A percentile compares a stretch with the other conserved stretches of the same genome.
Evolutionary conservation across 2,797 vertebrate genomes (phyloP).

Genomic region (Myripristis jacobus): DNA sequence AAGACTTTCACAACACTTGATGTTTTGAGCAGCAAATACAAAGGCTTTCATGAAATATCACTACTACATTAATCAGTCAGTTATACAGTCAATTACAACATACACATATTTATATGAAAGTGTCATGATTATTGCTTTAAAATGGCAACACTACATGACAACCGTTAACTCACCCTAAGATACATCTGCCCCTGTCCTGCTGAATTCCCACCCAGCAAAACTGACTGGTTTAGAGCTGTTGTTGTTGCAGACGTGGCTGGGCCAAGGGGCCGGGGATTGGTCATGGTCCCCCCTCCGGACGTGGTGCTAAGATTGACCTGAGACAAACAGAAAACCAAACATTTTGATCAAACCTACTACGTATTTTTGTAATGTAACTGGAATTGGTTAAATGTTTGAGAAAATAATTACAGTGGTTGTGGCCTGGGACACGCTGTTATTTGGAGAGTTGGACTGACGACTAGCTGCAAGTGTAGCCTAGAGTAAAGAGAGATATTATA

Average conservation of each 20-base stretch:
- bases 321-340: conserved; percentile 15
- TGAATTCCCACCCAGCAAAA: conserved; percentile 92
- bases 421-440: conserved; percentile 89
- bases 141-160: background rate
- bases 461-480: conserved; percentile 97
- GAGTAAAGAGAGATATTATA: conserved; percentile 25
- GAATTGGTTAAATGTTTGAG: background rate
- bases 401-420: conserved; percentile 82
- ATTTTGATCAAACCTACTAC: background rate
- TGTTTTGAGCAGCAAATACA: background rate
- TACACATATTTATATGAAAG: background rate
- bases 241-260: conserved; percentile 87
- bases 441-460: conserved; percentile 93
- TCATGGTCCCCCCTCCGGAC: conserved; percentile 79
- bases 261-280: conserved; percentile 83
- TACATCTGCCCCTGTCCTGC: conserved; percentile 97
- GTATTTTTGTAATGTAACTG: background rate
- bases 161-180: conserved; percentile 89
- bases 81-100: background rate
- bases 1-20: background rate
- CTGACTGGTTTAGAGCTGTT: conserved; percentile 93
- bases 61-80: background rate
- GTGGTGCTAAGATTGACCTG: conserved; percentile 85
- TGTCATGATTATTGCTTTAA: background rate
- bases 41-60: background rate